Evolutionary conservation across 2,888 invertebrate species (phyloP).

Genomic region (Acheta domesticus): DNA sequence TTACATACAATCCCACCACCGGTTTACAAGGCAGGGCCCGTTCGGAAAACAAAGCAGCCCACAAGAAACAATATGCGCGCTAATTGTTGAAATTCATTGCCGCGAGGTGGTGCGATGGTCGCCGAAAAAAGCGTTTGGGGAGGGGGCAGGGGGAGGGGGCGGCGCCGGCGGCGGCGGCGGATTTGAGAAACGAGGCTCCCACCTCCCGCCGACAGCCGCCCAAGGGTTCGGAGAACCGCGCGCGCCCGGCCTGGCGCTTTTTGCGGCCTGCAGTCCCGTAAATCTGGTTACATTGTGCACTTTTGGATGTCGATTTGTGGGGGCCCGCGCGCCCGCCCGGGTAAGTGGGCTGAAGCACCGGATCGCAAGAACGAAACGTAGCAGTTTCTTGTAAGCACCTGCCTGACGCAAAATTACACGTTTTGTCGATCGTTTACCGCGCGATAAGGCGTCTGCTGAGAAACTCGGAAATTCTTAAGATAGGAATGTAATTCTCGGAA

Average conservation of each 20-base stretch:
- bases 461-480: too few species aligned
- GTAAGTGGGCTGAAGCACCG: neutral
- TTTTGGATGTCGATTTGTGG: neutral
- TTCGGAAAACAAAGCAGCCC: too few species aligned
- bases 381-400: neutral
- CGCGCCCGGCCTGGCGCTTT: neutral
- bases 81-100: too few species aligned
- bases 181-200: conserved; percentile 8
- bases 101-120: too few species aligned
- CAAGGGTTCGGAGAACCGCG: neutral
- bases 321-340: neutral
- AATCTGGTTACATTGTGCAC: neutral
- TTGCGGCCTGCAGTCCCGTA: neutral
- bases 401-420: neutral
- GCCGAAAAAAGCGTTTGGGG: too few species aligned
- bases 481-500: too few species aligned
- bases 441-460: too few species aligned
- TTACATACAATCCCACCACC: too few species aligned
- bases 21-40: too few species aligned
- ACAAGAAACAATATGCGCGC: too few species aligned
- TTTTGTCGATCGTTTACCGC: neutral
- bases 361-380: neutral
- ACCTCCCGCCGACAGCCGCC: neutral
- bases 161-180: too few species aligned
- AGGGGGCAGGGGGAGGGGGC: too few species aligned